phyloP scores from a whole-genome alignment of 2,797 vertebrate genomes.

The Pogonophryne albipinna region DNA sequence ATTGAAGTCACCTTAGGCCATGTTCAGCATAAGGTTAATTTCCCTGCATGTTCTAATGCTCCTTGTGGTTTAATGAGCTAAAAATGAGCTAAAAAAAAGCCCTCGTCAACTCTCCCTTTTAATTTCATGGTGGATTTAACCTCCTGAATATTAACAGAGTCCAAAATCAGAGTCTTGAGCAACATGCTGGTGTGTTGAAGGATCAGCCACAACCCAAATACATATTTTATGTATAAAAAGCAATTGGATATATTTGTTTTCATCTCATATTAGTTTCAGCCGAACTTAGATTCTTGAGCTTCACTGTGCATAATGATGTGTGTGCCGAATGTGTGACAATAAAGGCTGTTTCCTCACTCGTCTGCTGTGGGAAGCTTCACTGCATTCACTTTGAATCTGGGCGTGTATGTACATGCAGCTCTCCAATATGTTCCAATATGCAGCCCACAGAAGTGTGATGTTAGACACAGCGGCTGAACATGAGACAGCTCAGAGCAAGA shows the following conservation, averaged over 20 bases:
- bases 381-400: not conserved
- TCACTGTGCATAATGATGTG: not conserved
- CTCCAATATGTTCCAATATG: not conserved
- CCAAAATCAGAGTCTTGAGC: not conserved
- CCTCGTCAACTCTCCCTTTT: not conserved
- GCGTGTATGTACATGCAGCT: not conserved
- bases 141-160: not conserved
- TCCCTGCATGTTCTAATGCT: constrained; percentile 8
- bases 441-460: not conserved
- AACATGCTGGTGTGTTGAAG: too few relatives aligned
- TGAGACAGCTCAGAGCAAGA: not conserved
- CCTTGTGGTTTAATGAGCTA: constrained; percentile 45
- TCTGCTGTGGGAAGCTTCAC: not conserved
- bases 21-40: constrained; percentile 30
- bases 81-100: constrained; percentile 16
- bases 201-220: too few relatives aligned
- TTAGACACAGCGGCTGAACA: not conserved
- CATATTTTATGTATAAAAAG: not conserved
- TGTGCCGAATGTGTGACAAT: not conserved
- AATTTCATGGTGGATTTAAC: not conserved
- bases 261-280: too few relatives aligned
- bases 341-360: not conserved
- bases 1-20: constrained; percentile 35
- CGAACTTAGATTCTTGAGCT: not conserved
- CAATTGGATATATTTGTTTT: not conserved